Evolutionary conservation across 2,888 invertebrate genomes (phyloP), one percentile per base, ranked within the genome.

Genomic region (Brachypterus glaber): DNA sequence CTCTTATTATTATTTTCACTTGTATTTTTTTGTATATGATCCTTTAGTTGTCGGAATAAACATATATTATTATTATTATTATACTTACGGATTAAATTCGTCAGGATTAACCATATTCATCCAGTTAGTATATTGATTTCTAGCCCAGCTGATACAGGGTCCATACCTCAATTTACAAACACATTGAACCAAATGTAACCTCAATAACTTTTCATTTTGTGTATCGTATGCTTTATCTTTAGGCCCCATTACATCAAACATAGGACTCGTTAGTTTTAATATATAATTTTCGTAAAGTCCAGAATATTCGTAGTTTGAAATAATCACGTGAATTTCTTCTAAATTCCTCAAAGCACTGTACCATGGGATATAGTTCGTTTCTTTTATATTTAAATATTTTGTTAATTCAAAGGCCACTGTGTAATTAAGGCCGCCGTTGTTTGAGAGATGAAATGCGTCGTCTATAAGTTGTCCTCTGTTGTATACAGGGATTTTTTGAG

Each of bases 381-480:
- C 79, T 0, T 74, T 72, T 1, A 63, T 64, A 39, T 81, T 64
- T 36, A 83, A 69, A 53, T 80, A 82, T 8, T 72, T 70, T 4
- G 78, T 73, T 14, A 84, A 53, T 2, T 75, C 72, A 11, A 85
- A 67, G 0, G 81, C 76, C 3, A 73, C 64, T 30, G 66, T 67
- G 56, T 81, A 80, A 51, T 74, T 62, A 0, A 80, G 58, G 26
- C 68, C 62, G 0, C 71, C 72, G 0, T 70, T 68, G 52, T 77
- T 71, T 9, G 80, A 80, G 5, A 79, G 57, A 54, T 77, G 76
- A 57, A 79, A 75, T 1, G 80, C 75, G 54, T 87, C 86, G 54
- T 84, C 81, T 5, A 87, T 70, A 0, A 86, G 64, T 55, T 85
- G 83, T 0, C 80, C 80, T 36, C 79, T 70, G 18, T 77, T 76